Evolutionary conservation across 2,797 vertebrate species (phyloP).

Genomic region (Lithobates sylvaticus): DNA sequence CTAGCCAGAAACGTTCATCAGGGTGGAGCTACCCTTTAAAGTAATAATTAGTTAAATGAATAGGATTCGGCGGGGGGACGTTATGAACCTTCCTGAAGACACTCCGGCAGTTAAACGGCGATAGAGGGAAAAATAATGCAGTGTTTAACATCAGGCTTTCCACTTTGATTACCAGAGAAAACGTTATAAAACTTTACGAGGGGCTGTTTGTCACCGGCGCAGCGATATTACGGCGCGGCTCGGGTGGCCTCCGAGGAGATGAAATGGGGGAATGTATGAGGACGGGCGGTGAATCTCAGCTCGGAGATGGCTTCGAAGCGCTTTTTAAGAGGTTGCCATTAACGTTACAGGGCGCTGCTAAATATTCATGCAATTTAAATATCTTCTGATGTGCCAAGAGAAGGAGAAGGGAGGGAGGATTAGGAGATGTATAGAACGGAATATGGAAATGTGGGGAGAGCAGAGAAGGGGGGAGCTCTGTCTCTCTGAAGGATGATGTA

Average conservation of each 20-base stretch:
- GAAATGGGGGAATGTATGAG: conserved; percentile 50
- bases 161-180: conserved; percentile 34
- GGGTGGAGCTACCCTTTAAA: neutral
- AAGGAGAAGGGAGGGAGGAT: conserved; percentile 30
- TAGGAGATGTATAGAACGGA: conserved; percentile 53
- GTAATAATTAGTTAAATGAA: conserved; percentile 17
- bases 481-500: conserved; percentile 17
- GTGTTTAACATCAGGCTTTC: conserved; percentile 33
- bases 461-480: neutral
- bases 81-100: conserved; percentile 11
- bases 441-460: conserved; percentile 47
- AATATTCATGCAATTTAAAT: conserved; percentile 63
- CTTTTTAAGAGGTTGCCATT: conserved; percentile 60
- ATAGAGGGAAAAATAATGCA: conserved; percentile 7
- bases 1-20: neutral
- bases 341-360: conserved; percentile 61
- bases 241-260: conserved; percentile 46
- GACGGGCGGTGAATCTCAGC: conserved; percentile 54
- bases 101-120: neutral
- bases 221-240: neutral
- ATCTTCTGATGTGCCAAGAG: conserved; percentile 44
- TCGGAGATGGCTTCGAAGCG: conserved; percentile 44
- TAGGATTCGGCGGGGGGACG: neutral
- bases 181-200: conserved; percentile 40
- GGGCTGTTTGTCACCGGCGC: conserved; percentile 39